Evolutionary conservation across 2,888 invertebrate genomes (phyloP), one percentile per base, ranked within the genome.

Genomic region (Idaea straminata): DNA sequence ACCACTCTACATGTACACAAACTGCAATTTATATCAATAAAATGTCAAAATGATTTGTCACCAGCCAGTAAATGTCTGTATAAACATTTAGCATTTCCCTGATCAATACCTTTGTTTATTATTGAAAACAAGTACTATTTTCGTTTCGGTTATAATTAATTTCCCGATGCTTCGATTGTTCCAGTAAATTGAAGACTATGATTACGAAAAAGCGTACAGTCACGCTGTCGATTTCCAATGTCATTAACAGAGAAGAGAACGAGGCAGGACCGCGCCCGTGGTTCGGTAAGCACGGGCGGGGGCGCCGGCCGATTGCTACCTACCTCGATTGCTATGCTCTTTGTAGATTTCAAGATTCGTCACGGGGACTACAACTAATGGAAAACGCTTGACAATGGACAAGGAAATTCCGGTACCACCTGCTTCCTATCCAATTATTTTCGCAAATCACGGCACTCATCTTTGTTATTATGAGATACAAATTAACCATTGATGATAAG

Each of bases 371-470:
- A 75, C 75, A 71, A 79, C 73, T 85, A 82, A 85, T 83, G 80
- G 84, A 79, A 85, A 84, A 79, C 75, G 78, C 78, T 82, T 82
- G 77, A 86, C 85, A 88, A 87, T 88, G 82, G 72, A 86, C 81
- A 73, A 82, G 88, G 86, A 86, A 88, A 81, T 87, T 86, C 87
- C 85, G 84, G 79, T 77, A 75, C 77, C 82, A 79, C 77, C 83
- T 83, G 80, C 77, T 74, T 77, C 74, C 77, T 83, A 77, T 78
- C 84, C 81, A 86, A 86, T 86, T 86, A 84, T 86, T 86, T 83
- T 83, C 71, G 78, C 83, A 77, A 83, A 83, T 83, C 82, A 82
- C 74, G 75, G 77, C 73, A 59, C 62, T 75, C 69, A 73, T 72
- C 76, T 72, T 66, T 69, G 66, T 67, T 67, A 66, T 69, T 71